Percentiles rank a stretch among this genome's conserved stretches.
Conservation (phyloP, 2,888 invertebrate genomes). For the Athalia cordata region DNA sequence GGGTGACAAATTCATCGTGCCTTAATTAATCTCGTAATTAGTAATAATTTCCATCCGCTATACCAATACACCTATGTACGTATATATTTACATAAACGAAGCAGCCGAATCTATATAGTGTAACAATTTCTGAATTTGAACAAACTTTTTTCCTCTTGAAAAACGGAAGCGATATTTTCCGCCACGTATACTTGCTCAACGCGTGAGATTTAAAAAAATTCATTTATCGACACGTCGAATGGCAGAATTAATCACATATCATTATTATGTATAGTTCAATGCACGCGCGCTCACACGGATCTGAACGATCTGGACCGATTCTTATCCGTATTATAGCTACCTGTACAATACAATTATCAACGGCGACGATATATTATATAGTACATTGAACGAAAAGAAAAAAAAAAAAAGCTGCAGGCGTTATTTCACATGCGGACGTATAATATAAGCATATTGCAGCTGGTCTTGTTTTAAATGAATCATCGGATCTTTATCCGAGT, state of each 20-base stretch:
- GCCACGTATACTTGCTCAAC: too few species aligned
- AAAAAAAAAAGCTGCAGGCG: conserved; percentile 15
- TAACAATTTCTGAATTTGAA: too few species aligned
- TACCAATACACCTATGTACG: too few species aligned
- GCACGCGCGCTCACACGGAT: conserved; percentile 54
- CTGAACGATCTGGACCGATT: conserved; percentile 56
- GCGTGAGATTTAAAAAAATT: too few species aligned
- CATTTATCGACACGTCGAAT: too few species aligned
- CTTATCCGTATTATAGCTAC: conserved; percentile 58
- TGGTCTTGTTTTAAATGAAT: conserved; percentile 18
- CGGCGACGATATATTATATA: conserved; percentile 55
- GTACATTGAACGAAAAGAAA: neutral
- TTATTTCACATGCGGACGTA: conserved; percentile 17
- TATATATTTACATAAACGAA: too few species aligned
- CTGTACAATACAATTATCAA: conserved; percentile 61
- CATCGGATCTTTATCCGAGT: conserved; percentile 37
- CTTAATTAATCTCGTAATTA: too few species aligned
- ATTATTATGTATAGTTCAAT: neutral
- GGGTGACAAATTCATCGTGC: neutral
- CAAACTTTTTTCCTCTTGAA: neutral
- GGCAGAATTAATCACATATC: too few species aligned
- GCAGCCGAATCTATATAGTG: too few species aligned
- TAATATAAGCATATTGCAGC: neutral
- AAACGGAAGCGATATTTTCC: neutral
- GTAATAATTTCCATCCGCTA: too few species aligned